phyloP scores from a whole-genome alignment of 2,797 vertebrate genomes.

The Myotis vivesi region DNA sequence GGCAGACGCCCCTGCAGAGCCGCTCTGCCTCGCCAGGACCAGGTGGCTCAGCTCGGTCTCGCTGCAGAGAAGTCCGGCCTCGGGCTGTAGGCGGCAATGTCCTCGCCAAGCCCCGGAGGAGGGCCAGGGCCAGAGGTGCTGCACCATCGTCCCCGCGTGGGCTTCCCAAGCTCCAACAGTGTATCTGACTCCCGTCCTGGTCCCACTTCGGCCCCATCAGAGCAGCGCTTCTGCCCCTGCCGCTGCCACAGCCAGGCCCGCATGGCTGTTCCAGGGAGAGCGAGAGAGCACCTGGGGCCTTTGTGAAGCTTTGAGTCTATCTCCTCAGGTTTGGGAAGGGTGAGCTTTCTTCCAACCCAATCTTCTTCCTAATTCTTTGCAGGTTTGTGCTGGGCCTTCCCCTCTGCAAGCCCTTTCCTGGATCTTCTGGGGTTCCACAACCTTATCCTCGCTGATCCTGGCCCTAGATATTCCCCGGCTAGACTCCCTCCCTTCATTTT shows the following conservation, averaged over 20 bases:
- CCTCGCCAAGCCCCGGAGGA: background rate
- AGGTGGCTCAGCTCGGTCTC: background rate
- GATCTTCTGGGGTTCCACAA: no score
- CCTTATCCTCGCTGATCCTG: no score
- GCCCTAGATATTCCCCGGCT: background rate
- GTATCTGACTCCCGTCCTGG: no score
- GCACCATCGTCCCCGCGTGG: background rate
- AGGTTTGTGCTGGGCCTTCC: background rate
- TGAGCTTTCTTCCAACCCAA: background rate
- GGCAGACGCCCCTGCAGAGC: background rate
- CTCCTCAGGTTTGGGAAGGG: background rate
- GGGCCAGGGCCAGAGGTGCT: background rate
- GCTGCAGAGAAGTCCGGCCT: background rate
- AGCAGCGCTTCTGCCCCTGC: background rate
- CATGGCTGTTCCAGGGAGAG: background rate
- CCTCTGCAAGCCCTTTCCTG: background rate
- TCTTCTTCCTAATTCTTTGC: background rate
- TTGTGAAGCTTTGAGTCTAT: background rate
- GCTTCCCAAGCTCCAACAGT: background rate
- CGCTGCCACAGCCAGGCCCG: background rate
- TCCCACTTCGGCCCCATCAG: background rate
- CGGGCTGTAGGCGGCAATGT: background rate
- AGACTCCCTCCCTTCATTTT: background rate
- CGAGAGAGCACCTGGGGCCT: background rate
- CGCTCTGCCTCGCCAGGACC: background rate